These are phyloP conservation scores for Antrozous pallidus DNA, from an alignment of 2,797 vertebrate species.

Conservation along the genomic window DNA sequence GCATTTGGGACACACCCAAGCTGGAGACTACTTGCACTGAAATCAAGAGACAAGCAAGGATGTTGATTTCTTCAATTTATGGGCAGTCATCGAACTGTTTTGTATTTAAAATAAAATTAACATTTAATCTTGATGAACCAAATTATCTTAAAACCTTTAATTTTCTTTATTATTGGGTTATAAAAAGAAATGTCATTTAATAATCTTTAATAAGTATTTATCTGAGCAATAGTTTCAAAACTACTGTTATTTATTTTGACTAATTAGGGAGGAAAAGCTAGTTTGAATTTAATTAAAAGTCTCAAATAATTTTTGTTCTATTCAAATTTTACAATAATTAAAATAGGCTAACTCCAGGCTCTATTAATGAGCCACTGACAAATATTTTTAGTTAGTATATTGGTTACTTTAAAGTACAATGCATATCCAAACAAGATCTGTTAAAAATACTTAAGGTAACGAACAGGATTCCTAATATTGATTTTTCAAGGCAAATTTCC, in stretches of 20 bases:
- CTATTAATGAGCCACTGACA: neutral
- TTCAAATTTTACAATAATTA: neutral
- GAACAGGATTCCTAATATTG: neutral
- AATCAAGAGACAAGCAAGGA: neutral
- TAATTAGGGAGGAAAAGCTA: neutral
- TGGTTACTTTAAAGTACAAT: slow-evolving; percentile 28
- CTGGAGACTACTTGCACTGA: neutral
- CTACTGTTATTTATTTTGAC: neutral
- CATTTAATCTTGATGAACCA: neutral
- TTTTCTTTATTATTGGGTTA: neutral
- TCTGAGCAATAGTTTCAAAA: neutral
- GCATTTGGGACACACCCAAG: neutral
- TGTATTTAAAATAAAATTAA: neutral
- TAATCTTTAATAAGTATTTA: neutral
- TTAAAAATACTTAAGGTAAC: neutral
- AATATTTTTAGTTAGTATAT: neutral
- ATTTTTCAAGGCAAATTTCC: slow-evolving; percentile 14
- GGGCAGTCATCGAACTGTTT: neutral
- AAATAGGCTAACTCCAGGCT: neutral
- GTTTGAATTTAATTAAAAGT: slow-evolving; percentile 13
- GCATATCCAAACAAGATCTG: neutral
- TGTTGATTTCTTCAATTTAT: neutral
- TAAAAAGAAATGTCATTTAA: neutral
- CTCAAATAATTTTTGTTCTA: slow-evolving; percentile 35
- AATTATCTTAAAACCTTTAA: neutral